These are phyloP conservation scores for Helicoverpa zea DNA, from an alignment of 1,140 invertebrate genomes.

Conservation along the genomic window DNA sequence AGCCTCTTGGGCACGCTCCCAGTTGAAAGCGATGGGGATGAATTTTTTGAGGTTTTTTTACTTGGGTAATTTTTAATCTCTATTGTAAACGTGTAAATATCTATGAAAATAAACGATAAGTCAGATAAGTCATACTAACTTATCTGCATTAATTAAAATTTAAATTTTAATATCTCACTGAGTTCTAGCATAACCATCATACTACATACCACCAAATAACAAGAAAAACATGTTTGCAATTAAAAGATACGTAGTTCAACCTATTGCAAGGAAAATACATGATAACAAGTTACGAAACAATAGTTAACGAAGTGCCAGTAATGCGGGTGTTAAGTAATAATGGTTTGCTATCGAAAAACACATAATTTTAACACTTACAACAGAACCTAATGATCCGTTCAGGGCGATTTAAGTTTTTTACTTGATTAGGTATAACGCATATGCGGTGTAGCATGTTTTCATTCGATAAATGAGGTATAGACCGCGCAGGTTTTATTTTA, in stretches of 20 bases:
- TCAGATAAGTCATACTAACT: too few relatives aligned
- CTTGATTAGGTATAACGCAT: conserved; percentile 3
- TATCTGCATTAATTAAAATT: too few relatives aligned
- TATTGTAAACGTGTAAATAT: too few relatives aligned
- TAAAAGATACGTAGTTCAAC: background rate
- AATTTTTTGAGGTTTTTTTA: too few relatives aligned
- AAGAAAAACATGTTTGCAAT: background rate
- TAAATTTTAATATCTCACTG: too few relatives aligned
- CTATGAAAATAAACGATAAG: too few relatives aligned
- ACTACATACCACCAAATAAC: too few relatives aligned
- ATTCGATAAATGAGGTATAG: background rate
- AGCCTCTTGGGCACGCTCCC: too few relatives aligned
- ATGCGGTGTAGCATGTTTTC: background rate
- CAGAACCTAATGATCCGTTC: conserved; percentile 32
- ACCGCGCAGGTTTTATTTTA: background rate
- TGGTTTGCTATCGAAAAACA: conserved; percentile 33
- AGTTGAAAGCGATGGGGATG: too few relatives aligned
- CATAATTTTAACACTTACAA: conserved; percentile 36
- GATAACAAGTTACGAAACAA: conserved; percentile 36
- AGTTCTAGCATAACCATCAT: too few relatives aligned
- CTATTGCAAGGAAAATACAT: background rate
- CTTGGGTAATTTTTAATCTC: too few relatives aligned
- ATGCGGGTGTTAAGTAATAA: conserved; percentile 37
- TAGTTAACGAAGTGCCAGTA: conserved; percentile 8
- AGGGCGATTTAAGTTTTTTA: conserved; percentile 20